Percentiles rank a stretch among this genome's conserved stretches.
Conservation (phyloP, 2,888 invertebrate genomes). For the Ashinkailepas kermadecensis region DNA sequence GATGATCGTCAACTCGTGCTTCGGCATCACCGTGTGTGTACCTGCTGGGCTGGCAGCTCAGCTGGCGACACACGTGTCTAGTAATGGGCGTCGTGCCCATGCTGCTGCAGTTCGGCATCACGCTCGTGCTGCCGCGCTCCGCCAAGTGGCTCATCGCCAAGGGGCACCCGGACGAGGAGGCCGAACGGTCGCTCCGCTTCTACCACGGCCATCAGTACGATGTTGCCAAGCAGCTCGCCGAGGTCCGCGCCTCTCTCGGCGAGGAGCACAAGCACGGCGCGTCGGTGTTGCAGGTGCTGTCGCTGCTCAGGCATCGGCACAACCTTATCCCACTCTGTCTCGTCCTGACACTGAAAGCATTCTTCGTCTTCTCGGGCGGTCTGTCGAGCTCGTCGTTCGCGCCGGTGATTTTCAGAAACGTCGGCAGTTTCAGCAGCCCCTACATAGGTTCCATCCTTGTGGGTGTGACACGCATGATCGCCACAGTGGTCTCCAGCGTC, state of each 20-base stretch:
- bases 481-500: background rate
- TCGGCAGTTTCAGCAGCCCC: background rate
- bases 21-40: background rate
- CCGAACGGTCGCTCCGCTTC: background rate
- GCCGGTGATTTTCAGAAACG: background rate
- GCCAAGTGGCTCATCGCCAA: background rate
- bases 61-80: background rate
- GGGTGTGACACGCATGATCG: background rate
- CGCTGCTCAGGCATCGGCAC: background rate
- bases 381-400: background rate
- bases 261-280: background rate
- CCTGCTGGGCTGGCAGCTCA: background rate
- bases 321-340: background rate
- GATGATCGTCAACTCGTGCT: background rate
- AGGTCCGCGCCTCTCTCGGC: background rate
- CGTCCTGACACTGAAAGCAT: background rate
- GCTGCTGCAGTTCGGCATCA: background rate
- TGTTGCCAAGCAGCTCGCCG: background rate
- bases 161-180: background rate
- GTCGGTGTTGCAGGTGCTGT: background rate
- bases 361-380: background rate
- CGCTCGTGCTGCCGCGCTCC: background rate
- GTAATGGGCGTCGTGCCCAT: background rate
- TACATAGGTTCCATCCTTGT: background rate
- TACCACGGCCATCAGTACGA: background rate